These are phyloP conservation scores for Andricus quercusramuli DNA, from an alignment of 2,888 invertebrate genomes.

Conservation along the genomic window DNA sequence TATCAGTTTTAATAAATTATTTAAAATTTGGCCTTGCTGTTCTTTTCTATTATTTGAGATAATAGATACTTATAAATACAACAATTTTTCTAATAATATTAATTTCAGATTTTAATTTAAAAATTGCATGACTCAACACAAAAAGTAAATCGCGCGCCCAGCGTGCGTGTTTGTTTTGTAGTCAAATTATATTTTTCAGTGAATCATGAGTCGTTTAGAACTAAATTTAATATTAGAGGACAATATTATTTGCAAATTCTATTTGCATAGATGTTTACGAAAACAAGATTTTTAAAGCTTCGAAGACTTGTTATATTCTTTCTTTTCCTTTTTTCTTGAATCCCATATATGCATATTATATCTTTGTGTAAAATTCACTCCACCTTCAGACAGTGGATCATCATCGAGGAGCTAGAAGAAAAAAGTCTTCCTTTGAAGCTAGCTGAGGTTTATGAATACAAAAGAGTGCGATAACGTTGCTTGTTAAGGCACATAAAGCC, in stretches of 20 bases:
- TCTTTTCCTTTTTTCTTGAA: background rate
- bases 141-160: no score
- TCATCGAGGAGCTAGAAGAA: background rate
- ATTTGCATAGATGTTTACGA: background rate
- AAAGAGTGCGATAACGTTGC: slow-evolving; percentile 24
- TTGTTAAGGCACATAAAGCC: slow-evolving; percentile 26
- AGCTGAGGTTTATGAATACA: slow-evolving; percentile 39
- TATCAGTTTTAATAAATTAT: no score
- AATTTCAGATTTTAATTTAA: no score
- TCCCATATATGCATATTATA: slow-evolving; percentile 7
- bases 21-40: no score
- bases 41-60: no score
- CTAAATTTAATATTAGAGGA: no score
- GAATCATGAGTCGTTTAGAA: no score
- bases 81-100: no score
- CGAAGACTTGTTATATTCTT: background rate
- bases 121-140: no score
- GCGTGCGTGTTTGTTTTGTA: no score
- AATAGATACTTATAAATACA: no score
- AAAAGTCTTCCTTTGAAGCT: slow-evolving; percentile 21
- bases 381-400: slow-evolving; percentile 20
- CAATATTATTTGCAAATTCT: background rate
- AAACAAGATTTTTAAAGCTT: background rate
- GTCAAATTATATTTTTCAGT: no score
- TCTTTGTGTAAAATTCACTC: slow-evolving; percentile 13